Conservation (phyloP, 2,888 invertebrate genomes). For the Pteria penguin region DNA sequence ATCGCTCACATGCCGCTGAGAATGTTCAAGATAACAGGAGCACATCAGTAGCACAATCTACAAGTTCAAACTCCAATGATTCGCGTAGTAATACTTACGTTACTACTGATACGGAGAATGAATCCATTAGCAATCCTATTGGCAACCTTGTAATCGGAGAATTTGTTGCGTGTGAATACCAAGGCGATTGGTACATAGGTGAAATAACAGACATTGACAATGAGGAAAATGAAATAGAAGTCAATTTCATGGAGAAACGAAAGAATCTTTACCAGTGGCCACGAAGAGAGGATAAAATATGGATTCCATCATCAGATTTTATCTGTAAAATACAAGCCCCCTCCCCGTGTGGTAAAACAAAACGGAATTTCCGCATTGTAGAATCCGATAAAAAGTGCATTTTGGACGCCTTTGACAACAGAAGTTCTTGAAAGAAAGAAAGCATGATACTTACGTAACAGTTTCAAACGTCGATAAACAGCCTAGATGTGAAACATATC, state of each 20-base stretch:
- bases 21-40: too few species aligned
- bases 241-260: conserved; percentile 6
- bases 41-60: too few species aligned
- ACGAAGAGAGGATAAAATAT: background rate
- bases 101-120: background rate
- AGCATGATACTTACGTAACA: background rate
- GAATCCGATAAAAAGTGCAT: background rate
- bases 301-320: background rate
- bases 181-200: conserved; percentile 22
- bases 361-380: background rate
- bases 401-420: background rate
- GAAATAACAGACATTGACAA: conserved; percentile 12
- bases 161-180: conserved; percentile 10
- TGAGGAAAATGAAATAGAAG: conserved; percentile 19
- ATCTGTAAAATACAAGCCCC: background rate
- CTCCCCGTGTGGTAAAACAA: conserved; percentile 3
- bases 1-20: too few species aligned
- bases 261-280: conserved; percentile 21
- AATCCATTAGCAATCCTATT: background rate
- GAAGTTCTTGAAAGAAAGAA: background rate
- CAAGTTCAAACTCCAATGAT: too few species aligned
- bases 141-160: background rate
- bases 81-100: background rate
- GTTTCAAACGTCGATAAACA: background rate
- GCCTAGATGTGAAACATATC: background rate